Conservation (phyloP, 2,888 invertebrate species). For the Charanyca ferruginea region DNA sequence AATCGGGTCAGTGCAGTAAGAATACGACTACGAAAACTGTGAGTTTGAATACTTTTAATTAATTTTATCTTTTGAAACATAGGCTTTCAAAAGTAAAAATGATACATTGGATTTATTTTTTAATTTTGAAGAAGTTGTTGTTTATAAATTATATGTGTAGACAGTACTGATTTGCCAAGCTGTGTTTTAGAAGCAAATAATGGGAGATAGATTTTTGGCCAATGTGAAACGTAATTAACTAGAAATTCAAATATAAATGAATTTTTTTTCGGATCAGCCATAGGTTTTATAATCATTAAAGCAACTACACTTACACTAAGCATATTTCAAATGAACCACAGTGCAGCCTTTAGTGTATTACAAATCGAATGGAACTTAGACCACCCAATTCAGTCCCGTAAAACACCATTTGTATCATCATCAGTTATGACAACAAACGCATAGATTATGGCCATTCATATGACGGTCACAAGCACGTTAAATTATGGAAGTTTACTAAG, state of each 20-base stretch:
- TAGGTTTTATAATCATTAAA: no score
- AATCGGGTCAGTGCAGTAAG: conserved; percentile 81
- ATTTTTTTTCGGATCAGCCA: no score
- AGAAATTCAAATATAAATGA: no score
- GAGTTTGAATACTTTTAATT: conserved; percentile 31
- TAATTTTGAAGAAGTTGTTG: no score
- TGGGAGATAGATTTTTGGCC: no score
- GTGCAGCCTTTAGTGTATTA: background rate
- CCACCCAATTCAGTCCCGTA: conserved; percentile 37
- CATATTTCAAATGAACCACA: no score
- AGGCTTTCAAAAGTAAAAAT: background rate
- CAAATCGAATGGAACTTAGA: background rate
- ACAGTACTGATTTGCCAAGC: no score
- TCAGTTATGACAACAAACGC: conserved; percentile 36
- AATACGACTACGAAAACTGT: conserved; percentile 70
- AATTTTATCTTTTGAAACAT: background rate
- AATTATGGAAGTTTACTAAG: conserved; percentile 42
- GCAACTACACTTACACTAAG: no score
- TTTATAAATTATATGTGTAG: no score
- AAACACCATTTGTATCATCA: conserved; percentile 19
- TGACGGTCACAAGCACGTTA: conserved; percentile 15
- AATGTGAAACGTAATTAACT: no score
- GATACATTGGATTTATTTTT: no score
- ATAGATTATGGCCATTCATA: conserved; percentile 31
- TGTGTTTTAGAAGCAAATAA: no score